Base-by-base conservation (phyloP, 92 coral and sea anemone genomes). In the Palythoa heliodiscus region DNA sequence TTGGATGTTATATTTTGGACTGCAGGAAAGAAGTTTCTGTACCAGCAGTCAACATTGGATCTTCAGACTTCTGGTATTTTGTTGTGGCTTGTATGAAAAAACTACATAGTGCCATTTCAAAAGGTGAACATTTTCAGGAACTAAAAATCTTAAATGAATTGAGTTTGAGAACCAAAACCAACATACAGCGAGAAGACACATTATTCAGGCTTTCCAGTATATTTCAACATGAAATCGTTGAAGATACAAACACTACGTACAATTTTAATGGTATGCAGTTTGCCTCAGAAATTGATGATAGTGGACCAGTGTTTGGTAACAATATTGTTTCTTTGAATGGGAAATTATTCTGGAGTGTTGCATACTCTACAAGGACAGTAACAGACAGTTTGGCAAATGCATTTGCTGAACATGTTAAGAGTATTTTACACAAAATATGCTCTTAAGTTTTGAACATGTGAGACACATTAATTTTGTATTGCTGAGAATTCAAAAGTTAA, bases 281-380 rank as follows among this genome's bases (percentile, higher is more conserved):
- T 88, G 93, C 92, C 14, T 39, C 87, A 67, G 93, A 92, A 14
- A 92, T 83, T 69, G 92, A 88, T 29, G 89, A 76, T 60, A 82
- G 86, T 88, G 98, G 98, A 1, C 95, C 98, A 64, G 95, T 94
- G 24, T 92, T 92, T 75, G 86, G 88, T 47, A 92, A 88, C 87
- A 92, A 88, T 71, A 75, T 94, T 57, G 82, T 84, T 4, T 90
- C 91, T 13, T 85, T 94, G 14, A 92, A 88, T 88, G 98, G 89
- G 10, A 82, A 72, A 43, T 83, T 94, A 1, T 92, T 43, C 13
- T 94, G 98, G 95, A 89, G 88, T 35, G 40, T 94, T 75, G 77
- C 92, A 67, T 94, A 92, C 69, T 92, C 89, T 14, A 86, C 89
- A 52, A 90, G 91, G 87, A 91, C 90, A 40, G 88, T 90, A 50